phyloP scores from a whole-genome alignment of 2,113 vertebrate species.

The Cochlearius cochlearius region DNA sequence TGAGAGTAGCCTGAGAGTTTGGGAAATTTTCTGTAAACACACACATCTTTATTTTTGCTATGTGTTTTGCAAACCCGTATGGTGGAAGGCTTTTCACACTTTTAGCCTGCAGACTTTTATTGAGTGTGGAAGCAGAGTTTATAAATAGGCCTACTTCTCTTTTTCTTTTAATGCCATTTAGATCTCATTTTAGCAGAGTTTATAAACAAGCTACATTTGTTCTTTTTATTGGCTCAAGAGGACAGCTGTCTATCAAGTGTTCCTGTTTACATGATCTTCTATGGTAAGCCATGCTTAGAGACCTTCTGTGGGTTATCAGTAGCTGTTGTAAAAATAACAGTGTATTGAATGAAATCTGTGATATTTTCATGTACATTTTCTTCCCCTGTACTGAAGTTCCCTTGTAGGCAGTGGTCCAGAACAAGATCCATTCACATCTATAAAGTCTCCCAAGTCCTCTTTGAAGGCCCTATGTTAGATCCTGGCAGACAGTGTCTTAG shows the following conservation, averaged over 20 bases:
- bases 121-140: conserved; percentile 40
- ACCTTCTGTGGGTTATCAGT: conserved; percentile 36
- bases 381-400: not conserved
- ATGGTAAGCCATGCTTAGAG: not conserved
- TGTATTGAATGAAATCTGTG: not conserved
- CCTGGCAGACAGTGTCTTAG: not conserved
- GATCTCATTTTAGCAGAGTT: conserved; percentile 46
- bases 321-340: conserved; percentile 30
- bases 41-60: conserved; percentile 35
- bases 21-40: conserved; percentile 40
- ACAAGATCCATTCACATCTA: not conserved
- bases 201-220: conserved; percentile 47
- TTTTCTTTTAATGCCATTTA: conserved; percentile 37
- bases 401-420: not conserved
- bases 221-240: conserved; percentile 49
- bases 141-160: conserved; percentile 19
- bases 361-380: not conserved
- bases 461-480: not conserved
- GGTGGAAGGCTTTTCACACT: conserved; percentile 38
- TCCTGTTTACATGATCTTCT: conserved; percentile 9
- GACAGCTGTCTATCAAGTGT: conserved; percentile 51
- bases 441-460: not conserved
- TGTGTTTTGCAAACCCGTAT: not conserved
- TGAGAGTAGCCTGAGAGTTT: not conserved
- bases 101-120: conserved; percentile 51